Conservation (phyloP, 2,113 vertebrate species). For the Eupsittula cactorum region DNA sequence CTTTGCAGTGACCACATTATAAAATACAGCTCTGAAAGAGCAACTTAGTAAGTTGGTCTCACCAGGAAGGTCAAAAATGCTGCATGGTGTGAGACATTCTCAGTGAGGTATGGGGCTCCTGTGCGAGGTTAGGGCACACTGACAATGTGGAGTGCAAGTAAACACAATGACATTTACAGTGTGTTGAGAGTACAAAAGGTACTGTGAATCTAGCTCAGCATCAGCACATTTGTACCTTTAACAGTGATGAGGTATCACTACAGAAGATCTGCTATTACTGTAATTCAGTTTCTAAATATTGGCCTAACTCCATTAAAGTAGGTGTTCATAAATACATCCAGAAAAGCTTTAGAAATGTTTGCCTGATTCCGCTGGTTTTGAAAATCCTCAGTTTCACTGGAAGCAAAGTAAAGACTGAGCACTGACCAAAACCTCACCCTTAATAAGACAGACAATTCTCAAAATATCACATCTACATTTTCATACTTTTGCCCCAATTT, state of each 20-base stretch:
- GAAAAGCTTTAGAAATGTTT: not conserved
- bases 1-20: not conserved
- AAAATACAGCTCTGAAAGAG: not conserved
- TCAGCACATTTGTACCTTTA: not conserved
- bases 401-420: not conserved
- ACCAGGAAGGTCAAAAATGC: not conserved
- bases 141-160: not conserved
- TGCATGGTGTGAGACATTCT: not conserved
- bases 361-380: not conserved
- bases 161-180: not conserved
- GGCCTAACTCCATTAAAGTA: constrained; percentile 27
- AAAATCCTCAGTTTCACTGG: not conserved
- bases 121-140: not conserved
- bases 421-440: not conserved
- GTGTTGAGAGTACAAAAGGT: not conserved
- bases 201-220: not conserved
- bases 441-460: not conserved
- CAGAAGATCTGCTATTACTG: not conserved
- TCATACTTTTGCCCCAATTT: not conserved
- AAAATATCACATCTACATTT: not conserved
- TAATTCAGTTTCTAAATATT: constrained; percentile 6
- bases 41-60: not conserved
- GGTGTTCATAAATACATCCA: not conserved
- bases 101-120: not conserved
- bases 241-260: not conserved